phyloP scores from a whole-genome alignment of 1,140 invertebrate species.

The Globodera rostochiensis region DNA sequence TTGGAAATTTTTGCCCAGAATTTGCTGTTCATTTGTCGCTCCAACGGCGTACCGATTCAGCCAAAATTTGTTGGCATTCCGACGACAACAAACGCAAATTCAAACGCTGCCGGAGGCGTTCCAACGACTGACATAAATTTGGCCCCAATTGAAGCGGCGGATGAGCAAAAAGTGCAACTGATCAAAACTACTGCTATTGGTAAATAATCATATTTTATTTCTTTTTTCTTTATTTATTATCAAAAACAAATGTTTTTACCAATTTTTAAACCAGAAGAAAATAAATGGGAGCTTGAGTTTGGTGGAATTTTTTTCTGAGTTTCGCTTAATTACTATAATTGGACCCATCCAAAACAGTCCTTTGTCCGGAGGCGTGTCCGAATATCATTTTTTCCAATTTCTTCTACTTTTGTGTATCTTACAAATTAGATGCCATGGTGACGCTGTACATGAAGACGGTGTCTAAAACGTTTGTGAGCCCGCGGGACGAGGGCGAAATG shows the following conservation, averaged over 20 bases:
- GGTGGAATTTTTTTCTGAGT: no score
- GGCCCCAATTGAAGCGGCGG: neutral
- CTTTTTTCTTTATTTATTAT: neutral
- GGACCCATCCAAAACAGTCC: no score
- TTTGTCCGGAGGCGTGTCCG: no score
- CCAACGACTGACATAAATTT: neutral
- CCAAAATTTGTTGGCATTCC: neutral
- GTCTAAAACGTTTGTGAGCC: neutral
- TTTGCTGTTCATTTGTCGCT: neutral
- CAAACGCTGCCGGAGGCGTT: neutral
- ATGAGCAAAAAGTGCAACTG: neutral
- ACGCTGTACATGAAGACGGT: neutral
- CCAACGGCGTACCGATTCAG: neutral
- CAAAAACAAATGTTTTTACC: no score
- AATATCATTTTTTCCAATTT: no score
- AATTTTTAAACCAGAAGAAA: no score
- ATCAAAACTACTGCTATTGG: neutral
- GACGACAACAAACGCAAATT: neutral
- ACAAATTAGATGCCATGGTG: neutral
- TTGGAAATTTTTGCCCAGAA: slow-evolving; percentile 13
- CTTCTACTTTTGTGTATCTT: neutral
- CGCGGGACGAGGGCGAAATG: neutral
- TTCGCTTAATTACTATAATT: no score
- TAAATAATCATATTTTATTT: neutral
- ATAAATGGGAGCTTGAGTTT: no score